These are phyloP conservation scores for Conchocele bisecta DNA, from an alignment of 2,888 invertebrate species.

Conservation along the genomic window DNA sequence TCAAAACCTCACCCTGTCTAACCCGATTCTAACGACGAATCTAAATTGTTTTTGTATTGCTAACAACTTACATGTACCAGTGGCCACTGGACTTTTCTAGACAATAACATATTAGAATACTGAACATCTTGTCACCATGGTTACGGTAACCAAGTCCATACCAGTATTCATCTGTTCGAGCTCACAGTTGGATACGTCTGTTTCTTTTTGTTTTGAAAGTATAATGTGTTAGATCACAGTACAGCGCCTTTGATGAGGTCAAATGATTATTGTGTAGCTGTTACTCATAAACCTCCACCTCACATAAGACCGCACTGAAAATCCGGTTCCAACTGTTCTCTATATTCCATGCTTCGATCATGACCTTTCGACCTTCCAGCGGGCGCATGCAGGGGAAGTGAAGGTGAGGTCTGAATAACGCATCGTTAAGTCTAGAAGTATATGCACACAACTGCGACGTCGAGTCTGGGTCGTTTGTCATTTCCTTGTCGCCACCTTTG, in stretches of 20 bases:
- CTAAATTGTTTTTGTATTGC: no score
- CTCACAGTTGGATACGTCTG: no score
- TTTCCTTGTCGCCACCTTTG: conserved; percentile 73
- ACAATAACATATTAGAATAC: no score
- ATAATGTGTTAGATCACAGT: no score
- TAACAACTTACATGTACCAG: no score
- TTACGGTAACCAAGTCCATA: no score
- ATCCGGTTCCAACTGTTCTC: conserved; percentile 83
- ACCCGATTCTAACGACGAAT: no score
- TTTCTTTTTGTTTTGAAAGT: no score
- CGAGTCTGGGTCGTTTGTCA: conserved; percentile 71
- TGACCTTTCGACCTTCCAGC: conserved; percentile 83
- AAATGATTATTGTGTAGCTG: not conserved
- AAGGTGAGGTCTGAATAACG: conserved; percentile 83
- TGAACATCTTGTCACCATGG: no score
- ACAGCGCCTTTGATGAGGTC: conserved; percentile 23
- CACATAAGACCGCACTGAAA: conserved; percentile 84
- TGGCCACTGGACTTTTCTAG: no score
- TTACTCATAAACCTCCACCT: conserved; percentile 83
- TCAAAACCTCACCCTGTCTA: no score
- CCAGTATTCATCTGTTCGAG: no score
- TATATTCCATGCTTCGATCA: conserved; percentile 84
- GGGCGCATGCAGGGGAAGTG: conserved; percentile 83
- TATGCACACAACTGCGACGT: conserved; percentile 83
- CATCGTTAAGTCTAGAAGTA: conserved; percentile 84